Evolutionary conservation across 2,888 invertebrate species (phyloP).

Genomic region (Eupithecia centaureata): DNA sequence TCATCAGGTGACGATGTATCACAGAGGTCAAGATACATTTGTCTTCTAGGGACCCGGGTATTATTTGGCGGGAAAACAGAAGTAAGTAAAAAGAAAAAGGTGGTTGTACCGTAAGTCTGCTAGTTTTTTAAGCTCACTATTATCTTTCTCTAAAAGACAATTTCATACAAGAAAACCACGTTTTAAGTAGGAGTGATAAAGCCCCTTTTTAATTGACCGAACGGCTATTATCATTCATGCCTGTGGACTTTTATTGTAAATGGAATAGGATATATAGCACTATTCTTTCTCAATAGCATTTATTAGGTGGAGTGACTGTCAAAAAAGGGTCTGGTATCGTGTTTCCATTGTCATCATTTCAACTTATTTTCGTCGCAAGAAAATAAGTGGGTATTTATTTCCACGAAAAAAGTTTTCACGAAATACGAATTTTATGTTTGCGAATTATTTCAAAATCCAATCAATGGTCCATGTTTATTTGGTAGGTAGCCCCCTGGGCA

Average conservation of each 20-base stretch:
- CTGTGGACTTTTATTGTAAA: slow-evolving; percentile 38
- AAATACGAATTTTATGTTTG: not conserved
- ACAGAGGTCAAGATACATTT: no score
- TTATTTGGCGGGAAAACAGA: no score
- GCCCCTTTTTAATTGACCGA: slow-evolving; percentile 23
- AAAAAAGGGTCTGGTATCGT: slow-evolving; percentile 16
- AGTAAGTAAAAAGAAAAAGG: no score
- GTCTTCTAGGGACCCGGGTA: no score
- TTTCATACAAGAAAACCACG: not conserved
- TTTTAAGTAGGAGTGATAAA: not conserved
- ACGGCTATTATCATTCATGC: slow-evolving; percentile 27
- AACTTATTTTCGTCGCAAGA: not conserved
- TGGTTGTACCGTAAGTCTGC: no score
- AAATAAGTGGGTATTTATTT: not conserved
- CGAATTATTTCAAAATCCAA: not conserved
- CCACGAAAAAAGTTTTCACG: not conserved
- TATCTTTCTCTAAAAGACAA: no score
- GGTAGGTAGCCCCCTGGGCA: slow-evolving; percentile 1
- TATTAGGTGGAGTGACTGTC: slow-evolving; percentile 31
- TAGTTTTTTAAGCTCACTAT: no score
- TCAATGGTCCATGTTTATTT: not conserved
- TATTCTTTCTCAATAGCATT: slow-evolving; percentile 39
- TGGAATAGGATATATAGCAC: slow-evolving; percentile 42
- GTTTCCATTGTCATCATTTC: not conserved
- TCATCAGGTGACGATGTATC: no score